phyloP scores from a whole-genome alignment of 2,113 vertebrate species.

The Chitala chitala region DNA sequence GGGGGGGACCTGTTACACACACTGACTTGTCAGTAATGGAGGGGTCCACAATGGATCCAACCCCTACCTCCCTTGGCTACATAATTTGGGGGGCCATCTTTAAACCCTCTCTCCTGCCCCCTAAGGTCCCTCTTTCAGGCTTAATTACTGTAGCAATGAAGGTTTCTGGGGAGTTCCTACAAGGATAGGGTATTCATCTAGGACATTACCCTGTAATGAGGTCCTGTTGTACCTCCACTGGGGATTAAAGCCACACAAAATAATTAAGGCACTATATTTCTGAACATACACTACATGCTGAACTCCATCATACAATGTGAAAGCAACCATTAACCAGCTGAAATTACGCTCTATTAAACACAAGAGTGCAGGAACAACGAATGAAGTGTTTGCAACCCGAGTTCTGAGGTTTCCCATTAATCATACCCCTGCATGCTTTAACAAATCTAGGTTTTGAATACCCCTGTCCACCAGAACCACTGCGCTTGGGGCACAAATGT shows the following conservation, averaged over 20 bases:
- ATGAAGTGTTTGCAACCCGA: too few relatives aligned
- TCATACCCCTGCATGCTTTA: too few relatives aligned
- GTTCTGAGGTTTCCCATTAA: not conserved
- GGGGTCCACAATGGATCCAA: not conserved
- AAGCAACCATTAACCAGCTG: not conserved
- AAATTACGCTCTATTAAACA: too few relatives aligned
- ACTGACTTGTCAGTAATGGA: not conserved
- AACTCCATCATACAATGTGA: not conserved
- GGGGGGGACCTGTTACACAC: not conserved
- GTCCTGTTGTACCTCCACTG: not conserved
- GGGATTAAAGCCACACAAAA: not conserved
- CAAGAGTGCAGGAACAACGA: too few relatives aligned
- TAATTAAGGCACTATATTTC: conserved; percentile 16
- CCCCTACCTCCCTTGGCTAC: not conserved
- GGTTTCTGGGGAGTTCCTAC: not conserved
- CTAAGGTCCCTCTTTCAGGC: not conserved
- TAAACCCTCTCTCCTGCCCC: not conserved
- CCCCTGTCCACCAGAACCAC: too few relatives aligned
- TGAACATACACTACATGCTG: not conserved
- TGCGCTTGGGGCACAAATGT: too few relatives aligned
- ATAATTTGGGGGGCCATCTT: not conserved
- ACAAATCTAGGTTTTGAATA: too few relatives aligned
- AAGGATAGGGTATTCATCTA: not conserved
- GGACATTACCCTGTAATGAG: conserved; percentile 18
- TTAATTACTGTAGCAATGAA: conserved; percentile 16